Evolutionary conservation across 1,140 invertebrate species (phyloP).

Genomic region (Eupristina koningsbergeri): DNA sequence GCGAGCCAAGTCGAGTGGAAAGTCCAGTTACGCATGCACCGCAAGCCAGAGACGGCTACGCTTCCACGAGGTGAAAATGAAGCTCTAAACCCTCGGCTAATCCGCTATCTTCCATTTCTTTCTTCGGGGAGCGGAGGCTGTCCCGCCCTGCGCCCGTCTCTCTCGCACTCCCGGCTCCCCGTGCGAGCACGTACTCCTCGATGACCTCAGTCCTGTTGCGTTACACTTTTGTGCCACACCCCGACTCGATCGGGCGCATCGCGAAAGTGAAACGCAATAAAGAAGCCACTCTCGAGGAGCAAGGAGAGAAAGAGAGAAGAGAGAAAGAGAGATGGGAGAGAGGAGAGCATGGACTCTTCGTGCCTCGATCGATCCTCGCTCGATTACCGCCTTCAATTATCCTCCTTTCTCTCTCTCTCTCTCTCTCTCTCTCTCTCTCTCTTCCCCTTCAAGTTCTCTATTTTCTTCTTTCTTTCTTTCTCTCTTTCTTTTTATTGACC

Average conservation of each 20-base stretch:
- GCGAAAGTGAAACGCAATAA: conserved; percentile 65
- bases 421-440: conserved; percentile 26
- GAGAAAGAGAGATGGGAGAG: conserved; percentile 10
- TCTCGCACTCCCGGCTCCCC: conserved; percentile 41
- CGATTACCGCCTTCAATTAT: conserved; percentile 49
- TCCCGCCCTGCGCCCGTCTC: conserved; percentile 55
- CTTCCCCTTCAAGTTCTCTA: conserved; percentile 1
- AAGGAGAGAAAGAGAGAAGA: background rate
- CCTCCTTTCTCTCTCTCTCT: conserved; percentile 49
- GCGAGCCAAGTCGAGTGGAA: conserved; percentile 44
- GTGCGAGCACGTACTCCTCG: background rate
- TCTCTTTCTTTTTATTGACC: background rate
- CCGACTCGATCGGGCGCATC: conserved; percentile 61
- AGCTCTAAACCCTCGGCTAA: conserved; percentile 44
- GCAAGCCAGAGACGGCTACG: background rate
- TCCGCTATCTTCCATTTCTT: conserved; percentile 32
- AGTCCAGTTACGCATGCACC: conserved; percentile 46
- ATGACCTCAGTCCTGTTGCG: conserved; percentile 63
- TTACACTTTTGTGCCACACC: conserved; percentile 69
- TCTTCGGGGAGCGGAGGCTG: background rate
- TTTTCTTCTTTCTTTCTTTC: background rate
- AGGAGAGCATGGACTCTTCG: background rate
- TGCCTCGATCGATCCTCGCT: conserved; percentile 41
- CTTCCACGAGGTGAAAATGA: conserved; percentile 48
- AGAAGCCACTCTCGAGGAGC: conserved; percentile 32